Evolutionary conservation across 1,140 invertebrate genomes (phyloP), one percentile per base, ranked within the genome.

Genomic region (Akabosia matsudoensis): DNA sequence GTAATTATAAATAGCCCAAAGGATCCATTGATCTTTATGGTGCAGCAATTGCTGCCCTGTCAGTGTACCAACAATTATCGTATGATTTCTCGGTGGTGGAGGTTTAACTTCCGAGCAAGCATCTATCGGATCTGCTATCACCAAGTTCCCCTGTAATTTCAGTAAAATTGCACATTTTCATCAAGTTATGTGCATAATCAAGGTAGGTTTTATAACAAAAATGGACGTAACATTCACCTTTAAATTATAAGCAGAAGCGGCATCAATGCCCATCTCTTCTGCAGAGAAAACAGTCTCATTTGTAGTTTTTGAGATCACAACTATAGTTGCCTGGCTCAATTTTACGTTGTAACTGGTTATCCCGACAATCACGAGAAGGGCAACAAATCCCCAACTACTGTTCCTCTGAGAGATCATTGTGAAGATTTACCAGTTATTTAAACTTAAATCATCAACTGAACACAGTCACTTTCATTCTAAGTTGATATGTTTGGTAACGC

Each of bases 281-380:
- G 67, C 67, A 2, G 76, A 74, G 56, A 73, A 51, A 13, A 77
- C 73, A 33, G 76, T 77, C n/a, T n/a, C 24, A 56, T 77, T 77
- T 28, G 61, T 64, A 1, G 34, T 37, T 52, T 45, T 45, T 70
- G 76, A 74, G n/a, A 74, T 30, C 26, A 77, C 73, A 1, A 45
- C 34, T 14, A 77, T 74, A 0, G 72, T 77, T 13, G 33, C 37
- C 1, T 33, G 28, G 28, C 0, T 45, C 1, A 51, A 28, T n/a
- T 67, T 24, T 4, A 67, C 61, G n/a, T 67, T 28, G 31, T 30
- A 30, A 30, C 10, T 67, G 7, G 26, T 10, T 13, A 67, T 7
- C 28, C 10, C 30, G 28, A 28, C 61, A 67, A 67, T 31, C 1
- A 67, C 3, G 24, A 67, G 10, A 7, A 67, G 13, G 2, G 61